Base-by-base conservation (phyloP, 1,140 invertebrate species). In the Rhopalosiphum padi region DNA sequence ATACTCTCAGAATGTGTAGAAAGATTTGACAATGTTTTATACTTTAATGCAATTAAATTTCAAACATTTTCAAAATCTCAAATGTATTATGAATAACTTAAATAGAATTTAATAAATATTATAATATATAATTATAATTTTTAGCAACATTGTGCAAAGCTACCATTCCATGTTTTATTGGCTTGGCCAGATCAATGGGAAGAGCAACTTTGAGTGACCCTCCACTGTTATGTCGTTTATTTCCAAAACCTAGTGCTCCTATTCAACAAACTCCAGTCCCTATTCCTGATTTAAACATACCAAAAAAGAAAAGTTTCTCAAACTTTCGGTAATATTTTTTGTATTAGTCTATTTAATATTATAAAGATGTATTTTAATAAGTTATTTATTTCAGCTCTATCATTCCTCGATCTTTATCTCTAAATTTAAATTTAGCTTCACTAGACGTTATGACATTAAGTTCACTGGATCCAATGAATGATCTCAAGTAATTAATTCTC, bases 391-490 rank as follows among this genome's bases (percentile, higher is more conserved):
- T 95, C 96, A 94, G 94, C 97, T 97, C 98, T 0, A 99, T 99
- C 53, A 98, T 99, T 94, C 98, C 98, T 0, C 96, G 98, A n/a
- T 99, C 98, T 48, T 96, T 99, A 94, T 99, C 98, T 1, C 97
- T 97, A 7, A 98, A 97, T 95, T 95, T 99, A 91, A 97, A 94
- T 92, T 87, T 95, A 77, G 94, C 94, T 30, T 94, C 94, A 93
- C 89, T 95, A 60, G 94, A 95, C 87, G 94, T 94, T 25, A 93
- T 95, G 48, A 95, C 94, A 51, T 88, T 95, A 55, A 94, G 94
- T 83, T 94, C 94, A 68, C 92, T 95, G 22, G 94, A 95, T 94
- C 94, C 95, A 30, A 92, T 94, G 85, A 89, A 94, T 55, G 94
- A 95, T 93, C 94, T 95, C 55, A 94, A 91, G 94, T 94, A 94